Percentiles rank a stretch among this genome's conserved stretches.
These are phyloP conservation scores for Dinocampus coccinellae DNA, from an alignment of 2,888 invertebrate species.

Conservation along the genomic window DNA sequence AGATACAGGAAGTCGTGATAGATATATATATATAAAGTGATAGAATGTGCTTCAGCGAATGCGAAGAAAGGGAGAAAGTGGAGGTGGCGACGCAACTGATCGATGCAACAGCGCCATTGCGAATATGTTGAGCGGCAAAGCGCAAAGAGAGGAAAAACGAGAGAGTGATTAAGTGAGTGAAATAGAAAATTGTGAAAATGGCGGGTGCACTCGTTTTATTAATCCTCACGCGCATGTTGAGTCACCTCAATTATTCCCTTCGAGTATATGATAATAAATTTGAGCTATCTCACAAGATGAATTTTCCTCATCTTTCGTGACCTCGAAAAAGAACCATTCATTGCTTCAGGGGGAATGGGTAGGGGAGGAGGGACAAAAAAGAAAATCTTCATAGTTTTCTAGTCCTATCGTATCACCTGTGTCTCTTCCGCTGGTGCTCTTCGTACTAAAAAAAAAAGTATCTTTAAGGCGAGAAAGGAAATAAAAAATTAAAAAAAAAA, in stretches of 20 bases:
- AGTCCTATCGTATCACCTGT: slow-evolving; percentile 6
- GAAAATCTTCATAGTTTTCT: background rate
- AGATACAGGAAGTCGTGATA: background rate
- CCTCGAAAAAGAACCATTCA: background rate
- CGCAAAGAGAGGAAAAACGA: slow-evolving; percentile 38
- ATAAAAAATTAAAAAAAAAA: background rate
- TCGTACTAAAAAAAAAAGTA: slow-evolving; percentile 4
- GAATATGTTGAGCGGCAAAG: slow-evolving; percentile 42
- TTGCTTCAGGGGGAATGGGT: background rate
- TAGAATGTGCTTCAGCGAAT: background rate
- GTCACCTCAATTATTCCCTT: background rate
- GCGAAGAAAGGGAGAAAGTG: slow-evolving; percentile 46
- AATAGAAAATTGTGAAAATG: slow-evolving; percentile 27
- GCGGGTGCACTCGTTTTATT: slow-evolving; percentile 17
- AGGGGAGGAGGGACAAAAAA: background rate
- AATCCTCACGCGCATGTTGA: slow-evolving; percentile 27
- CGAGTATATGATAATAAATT: background rate
- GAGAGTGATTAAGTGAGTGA: slow-evolving; percentile 44
- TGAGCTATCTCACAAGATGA: background rate
- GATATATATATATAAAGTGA: background rate
- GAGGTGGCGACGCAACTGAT: slow-evolving; percentile 64
- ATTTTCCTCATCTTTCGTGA: background rate
- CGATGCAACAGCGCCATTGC: slow-evolving; percentile 63
- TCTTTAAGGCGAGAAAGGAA: too few relatives aligned
- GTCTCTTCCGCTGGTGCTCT: background rate